These are phyloP conservation scores for Aromia moschata DNA, from an alignment of 2,888 invertebrate genomes.

Conservation along the genomic window DNA sequence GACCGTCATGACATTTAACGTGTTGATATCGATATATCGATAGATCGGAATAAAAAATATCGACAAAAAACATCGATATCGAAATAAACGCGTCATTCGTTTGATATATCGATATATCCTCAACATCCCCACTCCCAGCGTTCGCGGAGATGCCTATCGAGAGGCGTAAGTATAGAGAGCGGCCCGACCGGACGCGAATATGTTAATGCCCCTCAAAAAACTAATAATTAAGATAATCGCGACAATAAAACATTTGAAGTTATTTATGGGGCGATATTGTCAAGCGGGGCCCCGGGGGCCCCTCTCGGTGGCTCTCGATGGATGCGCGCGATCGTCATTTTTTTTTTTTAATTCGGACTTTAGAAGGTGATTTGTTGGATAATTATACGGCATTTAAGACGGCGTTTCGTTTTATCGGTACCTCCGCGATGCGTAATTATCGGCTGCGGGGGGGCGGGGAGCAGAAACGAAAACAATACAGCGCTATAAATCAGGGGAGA, in stretches of 20 bases:
- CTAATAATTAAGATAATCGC: constrained; percentile 61
- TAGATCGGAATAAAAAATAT: no score
- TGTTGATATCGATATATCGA: no score
- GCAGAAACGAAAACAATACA: constrained; percentile 36
- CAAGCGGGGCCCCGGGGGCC: constrained; percentile 53
- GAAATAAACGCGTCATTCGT: no score
- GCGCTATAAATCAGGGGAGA: constrained; percentile 39
- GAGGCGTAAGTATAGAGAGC: constrained; percentile 42
- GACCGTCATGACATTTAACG: no score
- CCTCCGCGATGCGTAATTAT: constrained; percentile 43
- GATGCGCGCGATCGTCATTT: constrained; percentile 37
- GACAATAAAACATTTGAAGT: constrained; percentile 58
- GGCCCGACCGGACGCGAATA: constrained; percentile 46
- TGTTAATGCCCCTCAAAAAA: constrained; percentile 58
- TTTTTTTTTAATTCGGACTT: constrained; percentile 39
- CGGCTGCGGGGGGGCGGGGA: constrained; percentile 25
- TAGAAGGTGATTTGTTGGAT: constrained; percentile 50
- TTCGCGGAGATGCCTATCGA: constrained; percentile 37
- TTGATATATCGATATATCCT: no score
- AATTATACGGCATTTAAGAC: constrained; percentile 50
- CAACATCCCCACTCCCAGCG: constrained; percentile 3
- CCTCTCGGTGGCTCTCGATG: constrained; percentile 48
- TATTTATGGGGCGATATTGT: constrained; percentile 60
- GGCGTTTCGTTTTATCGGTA: constrained; percentile 49
- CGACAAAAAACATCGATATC: no score